Evolutionary conservation across 2,888 invertebrate genomes (phyloP).

Genomic region (Drosophila aldrichi): DNA sequence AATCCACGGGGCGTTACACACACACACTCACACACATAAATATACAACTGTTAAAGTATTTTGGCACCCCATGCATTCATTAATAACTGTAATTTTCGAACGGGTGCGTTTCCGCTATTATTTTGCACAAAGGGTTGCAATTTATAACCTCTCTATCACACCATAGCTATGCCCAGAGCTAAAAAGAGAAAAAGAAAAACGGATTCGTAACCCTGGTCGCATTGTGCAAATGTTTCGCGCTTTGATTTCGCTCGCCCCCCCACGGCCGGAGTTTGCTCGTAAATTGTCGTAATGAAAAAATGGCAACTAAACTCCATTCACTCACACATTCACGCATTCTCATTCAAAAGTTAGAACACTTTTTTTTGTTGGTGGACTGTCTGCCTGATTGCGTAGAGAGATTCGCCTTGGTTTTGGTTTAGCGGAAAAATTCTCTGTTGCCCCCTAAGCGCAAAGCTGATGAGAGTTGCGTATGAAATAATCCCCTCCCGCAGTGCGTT

Average conservation of each 20-base stretch:
- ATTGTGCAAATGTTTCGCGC: conserved; percentile 61
- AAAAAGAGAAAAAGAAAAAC: conserved; percentile 10
- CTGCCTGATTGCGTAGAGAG: conserved; percentile 51
- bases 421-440: conserved; percentile 25
- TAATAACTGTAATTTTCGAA: conserved; percentile 76
- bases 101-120: conserved; percentile 55
- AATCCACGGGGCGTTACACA: conserved; percentile 48
- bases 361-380: conserved; percentile 33
- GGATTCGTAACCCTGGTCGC: conserved; percentile 28
- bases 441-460: conserved; percentile 47
- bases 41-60: conserved; percentile 49
- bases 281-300: conserved; percentile 54
- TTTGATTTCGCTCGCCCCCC: conserved; percentile 46
- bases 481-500: conserved; percentile 48
- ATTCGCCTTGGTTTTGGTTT: conserved; percentile 42
- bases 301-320: conserved; percentile 40
- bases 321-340: conserved; percentile 15
- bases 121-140: conserved; percentile 75
- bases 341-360: conserved; percentile 54
- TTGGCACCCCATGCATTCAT: conserved; percentile 76
- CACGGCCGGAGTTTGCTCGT: conserved; percentile 35
- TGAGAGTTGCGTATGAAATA: conserved; percentile 33
- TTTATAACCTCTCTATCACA: conserved; percentile 66
- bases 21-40: background rate
- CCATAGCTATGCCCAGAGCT: conserved; percentile 23